phyloP scores from a whole-genome alignment of 2,888 invertebrate species.

The Lepas anatifera region DNA sequence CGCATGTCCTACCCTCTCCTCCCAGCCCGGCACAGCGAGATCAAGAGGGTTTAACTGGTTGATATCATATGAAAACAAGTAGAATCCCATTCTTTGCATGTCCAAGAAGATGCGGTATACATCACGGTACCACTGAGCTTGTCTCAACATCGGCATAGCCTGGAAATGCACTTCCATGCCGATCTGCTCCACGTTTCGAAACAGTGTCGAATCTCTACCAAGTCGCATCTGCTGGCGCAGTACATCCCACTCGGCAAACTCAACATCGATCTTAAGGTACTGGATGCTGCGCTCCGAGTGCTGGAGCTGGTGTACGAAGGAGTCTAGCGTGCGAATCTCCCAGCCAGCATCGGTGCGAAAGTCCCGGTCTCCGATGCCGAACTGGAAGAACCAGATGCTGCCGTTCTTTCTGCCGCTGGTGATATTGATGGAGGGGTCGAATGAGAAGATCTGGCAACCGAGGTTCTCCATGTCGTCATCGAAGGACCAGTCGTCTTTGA shows the following conservation, averaged over 20 bases:
- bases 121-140: too few species aligned
- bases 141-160: too few species aligned
- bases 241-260: background rate
- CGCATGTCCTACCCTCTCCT: background rate
- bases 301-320: constrained; percentile 27
- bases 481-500: too few species aligned
- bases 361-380: background rate
- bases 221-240: background rate
- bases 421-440: background rate
- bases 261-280: background rate
- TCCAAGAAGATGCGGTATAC: too few species aligned
- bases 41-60: background rate
- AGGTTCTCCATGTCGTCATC: too few species aligned
- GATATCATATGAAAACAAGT: background rate
- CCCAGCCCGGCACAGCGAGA: background rate
- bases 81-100: background rate
- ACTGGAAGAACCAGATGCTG: constrained; percentile 26
- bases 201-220: background rate
- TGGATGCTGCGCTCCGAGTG: background rate
- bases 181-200: background rate
- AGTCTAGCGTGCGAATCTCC: constrained; percentile 30
- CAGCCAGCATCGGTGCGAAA: background rate
- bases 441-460: too few species aligned
- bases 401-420: constrained; percentile 18
- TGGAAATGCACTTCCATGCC: background rate